Evolutionary conservation across 1,140 invertebrate genomes (phyloP).

Genomic region (Papilio polytes): DNA sequence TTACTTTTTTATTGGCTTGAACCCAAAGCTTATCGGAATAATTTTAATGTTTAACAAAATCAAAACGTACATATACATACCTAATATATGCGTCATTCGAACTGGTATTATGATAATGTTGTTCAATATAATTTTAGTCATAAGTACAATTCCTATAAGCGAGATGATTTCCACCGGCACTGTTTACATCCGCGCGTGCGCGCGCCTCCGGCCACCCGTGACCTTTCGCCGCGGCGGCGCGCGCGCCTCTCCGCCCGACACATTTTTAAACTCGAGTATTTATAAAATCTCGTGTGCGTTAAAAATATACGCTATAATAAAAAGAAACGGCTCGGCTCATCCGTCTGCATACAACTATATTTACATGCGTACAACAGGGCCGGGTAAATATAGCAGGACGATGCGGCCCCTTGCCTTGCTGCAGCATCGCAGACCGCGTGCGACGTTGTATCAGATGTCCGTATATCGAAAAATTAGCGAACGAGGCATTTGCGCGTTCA

Average conservation of each 20-base stretch:
- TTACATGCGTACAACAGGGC: constrained; percentile 58
- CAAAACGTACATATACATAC: neutral
- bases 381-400: constrained; percentile 54
- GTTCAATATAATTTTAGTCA: neutral
- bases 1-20: neutral
- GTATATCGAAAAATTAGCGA: neutral
- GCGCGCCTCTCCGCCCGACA: constrained; percentile 50
- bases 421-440: neutral
- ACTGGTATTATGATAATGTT: neutral
- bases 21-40: neutral
- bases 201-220: constrained; percentile 48
- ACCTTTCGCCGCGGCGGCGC: constrained; percentile 59
- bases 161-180: neutral
- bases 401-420: constrained; percentile 51
- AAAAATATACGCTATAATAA: constrained; percentile 67
- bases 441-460: constrained; percentile 21
- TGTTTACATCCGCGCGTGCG: constrained; percentile 23
- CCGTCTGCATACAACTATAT: constrained; percentile 62
- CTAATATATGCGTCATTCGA: neutral
- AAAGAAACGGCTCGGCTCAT: constrained; percentile 52
- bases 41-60: neutral
- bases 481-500: neutral
- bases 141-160: neutral
- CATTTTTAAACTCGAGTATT: constrained; percentile 63
- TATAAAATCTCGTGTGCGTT: constrained; percentile 66